Evolutionary conservation across 2,888 invertebrate genomes (phyloP), one percentile per base, ranked within the genome.

Genomic region (Thelaira solivaga): DNA sequence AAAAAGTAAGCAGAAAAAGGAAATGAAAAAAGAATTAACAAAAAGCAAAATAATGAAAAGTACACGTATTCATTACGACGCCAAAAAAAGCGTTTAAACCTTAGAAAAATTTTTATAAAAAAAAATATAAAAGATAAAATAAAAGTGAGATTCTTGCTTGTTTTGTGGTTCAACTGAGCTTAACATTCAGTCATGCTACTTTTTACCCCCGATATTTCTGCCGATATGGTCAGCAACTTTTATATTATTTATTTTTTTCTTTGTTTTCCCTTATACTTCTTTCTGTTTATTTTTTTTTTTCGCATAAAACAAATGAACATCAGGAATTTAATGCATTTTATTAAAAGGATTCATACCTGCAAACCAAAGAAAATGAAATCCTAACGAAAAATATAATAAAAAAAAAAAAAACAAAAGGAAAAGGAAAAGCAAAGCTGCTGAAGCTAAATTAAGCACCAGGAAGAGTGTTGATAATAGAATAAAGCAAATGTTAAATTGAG

Each of bases 161-260:
- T 86, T 86, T 86, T 86, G 84, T 80, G 83, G 85, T 85, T 87
- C 85, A 86, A 86, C 85, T 83, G 85, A 86, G 86, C 86, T 85
- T 83, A 84, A 55, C 72, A 65, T 71, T 34, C 24, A 31, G 11
- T 65, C 45, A 36, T 57, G 72, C 18, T 34, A 39, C 71, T 29
- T 8, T 10, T 6, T 11, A 20, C 20, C 18, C 31, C 16, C n/a
- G 0, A n/a, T 7, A 20, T 20, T 16, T 10, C 16, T 55, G 22
- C 29, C 45, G 26, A 61, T 43, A 34, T 43, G 51, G 26, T 18
- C 22, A 24, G 31, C 4, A 45, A 6, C 8, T n/a, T 36, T 29
- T 20, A 1, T 39, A 24, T 11, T 3, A 1, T 7, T 47, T 16
- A 2, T 5, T 10, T 22, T 13, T 13, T 20, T 6, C 39, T 13